These are phyloP conservation scores for Sebastiscus tertius DNA, from an alignment of 2,797 vertebrate species.

Conservation along the genomic window DNA sequence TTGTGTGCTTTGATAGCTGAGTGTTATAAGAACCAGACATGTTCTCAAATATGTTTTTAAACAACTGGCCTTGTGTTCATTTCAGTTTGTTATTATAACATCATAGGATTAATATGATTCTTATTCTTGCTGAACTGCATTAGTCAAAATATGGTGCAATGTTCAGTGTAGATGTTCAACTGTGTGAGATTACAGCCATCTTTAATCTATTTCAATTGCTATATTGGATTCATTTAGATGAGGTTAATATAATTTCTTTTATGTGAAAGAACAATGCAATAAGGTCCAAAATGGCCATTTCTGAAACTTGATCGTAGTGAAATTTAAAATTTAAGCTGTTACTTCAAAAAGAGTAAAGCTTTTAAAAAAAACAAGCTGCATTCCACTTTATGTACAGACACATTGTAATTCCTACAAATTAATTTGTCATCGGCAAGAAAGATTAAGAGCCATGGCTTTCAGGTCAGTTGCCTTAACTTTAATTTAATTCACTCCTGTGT, in stretches of 20 bases:
- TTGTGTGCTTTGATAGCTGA: background rate
- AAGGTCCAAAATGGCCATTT: background rate
- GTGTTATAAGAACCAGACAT: background rate
- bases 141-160: background rate
- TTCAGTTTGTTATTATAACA: background rate
- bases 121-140: background rate
- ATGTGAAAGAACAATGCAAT: conserved; percentile 5
- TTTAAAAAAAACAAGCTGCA: background rate
- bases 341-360: background rate
- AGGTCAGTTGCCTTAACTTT: conserved; percentile 58
- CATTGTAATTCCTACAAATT: background rate
- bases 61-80: background rate
- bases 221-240: background rate
- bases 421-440: background rate
- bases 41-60: background rate
- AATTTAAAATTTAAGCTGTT: background rate
- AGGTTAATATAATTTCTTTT: background rate
- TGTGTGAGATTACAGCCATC: conserved; percentile 1
- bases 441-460: background rate
- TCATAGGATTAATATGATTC: background rate
- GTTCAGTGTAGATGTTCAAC: background rate
- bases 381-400: conserved; percentile 10
- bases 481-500: conserved; percentile 14
- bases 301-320: background rate
- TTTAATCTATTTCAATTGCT: background rate